Base-by-base conservation (phyloP, 2,888 invertebrate species). In the Platycheirus albimanus region DNA sequence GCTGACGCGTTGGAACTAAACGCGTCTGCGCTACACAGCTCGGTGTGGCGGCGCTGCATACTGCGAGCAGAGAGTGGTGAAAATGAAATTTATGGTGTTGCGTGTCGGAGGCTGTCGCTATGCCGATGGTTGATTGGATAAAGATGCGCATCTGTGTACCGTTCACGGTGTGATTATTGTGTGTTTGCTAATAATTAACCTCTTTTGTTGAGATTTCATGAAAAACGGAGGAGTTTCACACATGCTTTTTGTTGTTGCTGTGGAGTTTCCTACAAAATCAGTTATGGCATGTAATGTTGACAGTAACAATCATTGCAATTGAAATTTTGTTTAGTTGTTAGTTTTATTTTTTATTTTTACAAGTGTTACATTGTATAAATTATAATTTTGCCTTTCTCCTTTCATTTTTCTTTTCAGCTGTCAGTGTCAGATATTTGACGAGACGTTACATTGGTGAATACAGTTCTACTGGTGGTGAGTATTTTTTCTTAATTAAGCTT, bases 361-460 rank as follows among this genome's bases (percentile, higher is more conserved):
- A n/a, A n/a, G n/a, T n/a, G n/a, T n/a, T n/a, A n/a, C n/a, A n/a
- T n/a, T 71, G 11, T 28, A 30, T n/a, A 33, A 38, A 36, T 38
- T 20, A 38, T 36, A 64, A 56, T 24, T 47, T 10, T 24, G 30
- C 49, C 33, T 80, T 67, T 69, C 52, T 49, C 19, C 80, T 56
- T 70, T 58, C 33, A 45, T n/a, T n/a, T n/a, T n/a, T n/a, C n/a
- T n/a, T 95, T 95, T 86, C 94, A 95, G 95, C 95, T 88, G 95
- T 95, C 88, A 95, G 95, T 86, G 95, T 95, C 88, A 93, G 95
- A 88, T 95, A 95, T 91, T 92, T 95, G 87, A 95, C 95, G 85
- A 95, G 95, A 91, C 92, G 95, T 87, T 95, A 95, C 90, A 95
- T 95, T 88, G 95, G 95, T 86, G 95, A 95, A 92, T 95, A 95